phyloP scores from a whole-genome alignment of 1,140 invertebrate species.

The Drosophila fuyamai region DNA sequence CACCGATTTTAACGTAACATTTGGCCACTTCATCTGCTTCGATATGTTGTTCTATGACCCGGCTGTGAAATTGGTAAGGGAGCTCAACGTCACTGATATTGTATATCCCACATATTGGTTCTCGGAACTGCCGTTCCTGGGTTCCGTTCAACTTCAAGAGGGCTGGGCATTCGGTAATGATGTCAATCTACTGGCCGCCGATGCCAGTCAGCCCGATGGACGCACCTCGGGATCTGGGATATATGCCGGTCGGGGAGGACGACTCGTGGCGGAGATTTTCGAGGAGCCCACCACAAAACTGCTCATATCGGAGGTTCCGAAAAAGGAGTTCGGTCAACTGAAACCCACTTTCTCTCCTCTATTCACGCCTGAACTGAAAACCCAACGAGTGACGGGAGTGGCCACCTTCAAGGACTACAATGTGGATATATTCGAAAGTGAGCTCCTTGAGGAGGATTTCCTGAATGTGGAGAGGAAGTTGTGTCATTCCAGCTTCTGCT shows the following conservation, averaged over 20 bases:
- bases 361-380: conserved; percentile 41
- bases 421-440: conserved; percentile 63
- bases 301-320: conserved; percentile 68
- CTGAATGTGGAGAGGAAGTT: conserved; percentile 3
- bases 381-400: conserved; percentile 43
- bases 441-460: conserved; percentile 41
- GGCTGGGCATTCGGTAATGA: conserved; percentile 86
- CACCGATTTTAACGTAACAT: conserved; percentile 90
- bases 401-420: conserved; percentile 65
- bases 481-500: conserved; percentile 65
- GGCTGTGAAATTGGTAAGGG: conserved; percentile 69
- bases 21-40: conserved; percentile 91
- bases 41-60: conserved; percentile 90
- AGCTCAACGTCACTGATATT: conserved; percentile 88
- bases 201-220: conserved; percentile 75
- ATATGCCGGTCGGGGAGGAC: conserved; percentile 83
- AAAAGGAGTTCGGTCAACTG: conserved; percentile 73
- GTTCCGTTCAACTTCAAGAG: conserved; percentile 85
- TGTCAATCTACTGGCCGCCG: conserved; percentile 86
- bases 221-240: conserved; percentile 85
- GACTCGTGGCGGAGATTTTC: conserved; percentile 56
- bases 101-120: conserved; percentile 91
- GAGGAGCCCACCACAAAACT: conserved; percentile 61
- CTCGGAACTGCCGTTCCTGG: conserved; percentile 89
- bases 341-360: conserved; percentile 8